These are phyloP conservation scores for Ephestia elutella DNA, from an alignment of 1,140 invertebrate genomes.

Conservation along the genomic window DNA sequence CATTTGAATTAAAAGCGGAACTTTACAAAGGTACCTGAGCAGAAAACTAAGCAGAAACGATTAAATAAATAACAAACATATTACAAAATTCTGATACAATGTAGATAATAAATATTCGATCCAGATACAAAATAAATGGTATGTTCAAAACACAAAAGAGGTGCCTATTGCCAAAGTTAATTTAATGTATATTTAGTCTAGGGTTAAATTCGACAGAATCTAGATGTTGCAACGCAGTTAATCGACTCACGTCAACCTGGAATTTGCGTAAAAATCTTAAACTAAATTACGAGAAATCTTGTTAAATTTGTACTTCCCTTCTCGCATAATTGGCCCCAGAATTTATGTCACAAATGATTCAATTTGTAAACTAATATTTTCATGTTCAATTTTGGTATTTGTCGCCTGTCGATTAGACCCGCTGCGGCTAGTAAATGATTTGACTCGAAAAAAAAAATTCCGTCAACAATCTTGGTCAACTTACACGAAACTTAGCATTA, in stretches of 20 bases:
- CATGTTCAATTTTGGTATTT: not conserved
- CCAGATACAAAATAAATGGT: too few relatives aligned
- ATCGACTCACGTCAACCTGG: slow-evolving; percentile 24
- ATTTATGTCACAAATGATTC: slow-evolving; percentile 49
- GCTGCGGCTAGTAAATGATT: not conserved
- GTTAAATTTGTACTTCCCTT: slow-evolving; percentile 67
- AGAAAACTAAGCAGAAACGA: not conserved
- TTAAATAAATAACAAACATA: not conserved
- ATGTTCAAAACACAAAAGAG: too few relatives aligned
- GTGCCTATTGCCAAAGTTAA: too few relatives aligned
- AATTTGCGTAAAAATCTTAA: slow-evolving; percentile 49
- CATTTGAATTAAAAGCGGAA: not conserved
- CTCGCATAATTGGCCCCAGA: slow-evolving; percentile 65
- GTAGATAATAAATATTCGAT: too few relatives aligned
- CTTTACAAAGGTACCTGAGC: not conserved
- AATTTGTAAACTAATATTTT: slow-evolving; percentile 13
- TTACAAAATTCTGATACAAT: not conserved
- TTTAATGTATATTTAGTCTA: too few relatives aligned
- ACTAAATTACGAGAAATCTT: slow-evolving; percentile 63
- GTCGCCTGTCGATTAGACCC: not conserved
- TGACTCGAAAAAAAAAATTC: not conserved
- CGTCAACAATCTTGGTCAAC: not conserved
- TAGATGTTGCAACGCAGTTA: too few relatives aligned
- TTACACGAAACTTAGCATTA: not conserved
- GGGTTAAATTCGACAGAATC: too few relatives aligned